Evolutionary conservation across 1,140 invertebrate genomes (phyloP).

Genomic region (Macrosteles quadrilineatus): DNA sequence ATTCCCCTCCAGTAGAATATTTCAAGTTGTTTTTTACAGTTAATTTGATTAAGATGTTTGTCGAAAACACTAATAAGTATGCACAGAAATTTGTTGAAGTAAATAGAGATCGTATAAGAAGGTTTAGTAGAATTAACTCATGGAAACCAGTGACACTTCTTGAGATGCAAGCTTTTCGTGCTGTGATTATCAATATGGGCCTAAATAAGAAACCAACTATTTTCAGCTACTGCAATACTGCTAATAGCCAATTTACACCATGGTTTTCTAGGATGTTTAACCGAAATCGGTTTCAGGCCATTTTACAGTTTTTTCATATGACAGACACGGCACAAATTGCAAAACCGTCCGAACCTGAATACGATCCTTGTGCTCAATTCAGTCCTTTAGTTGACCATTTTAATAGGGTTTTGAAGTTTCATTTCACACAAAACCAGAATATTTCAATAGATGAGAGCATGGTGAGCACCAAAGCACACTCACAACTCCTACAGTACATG

Average conservation of each 20-base stretch:
- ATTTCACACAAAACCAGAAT: not conserved
- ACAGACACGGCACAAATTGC: not conserved
- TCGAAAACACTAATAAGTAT: conserved; percentile 27
- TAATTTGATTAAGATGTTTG: conserved; percentile 5
- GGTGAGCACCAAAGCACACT: not conserved
- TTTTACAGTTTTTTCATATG: conserved; percentile 13
- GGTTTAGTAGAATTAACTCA: not conserved
- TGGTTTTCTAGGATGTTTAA: not conserved
- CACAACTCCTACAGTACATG: not conserved
- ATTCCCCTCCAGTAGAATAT: conserved; percentile 4
- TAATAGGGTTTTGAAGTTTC: not conserved
- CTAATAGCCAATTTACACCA: not conserved
- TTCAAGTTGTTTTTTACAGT: conserved; percentile 23
- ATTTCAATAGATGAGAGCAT: conserved; percentile 6
- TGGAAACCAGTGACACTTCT: not conserved
- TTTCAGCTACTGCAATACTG: not conserved
- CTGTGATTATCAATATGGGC: conserved; percentile 10
- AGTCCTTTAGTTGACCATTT: conserved; percentile 13
- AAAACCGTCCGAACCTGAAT: not conserved
- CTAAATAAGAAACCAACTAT: conserved; percentile 17
- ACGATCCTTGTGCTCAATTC: conserved; percentile 16
- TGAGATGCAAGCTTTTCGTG: not conserved
- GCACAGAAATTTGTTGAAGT: conserved; percentile 5
- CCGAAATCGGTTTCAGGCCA: not conserved
- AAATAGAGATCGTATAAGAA: not conserved